Conservation (phyloP, 2,113 vertebrate species). For the Melospiza melodia region DNA sequence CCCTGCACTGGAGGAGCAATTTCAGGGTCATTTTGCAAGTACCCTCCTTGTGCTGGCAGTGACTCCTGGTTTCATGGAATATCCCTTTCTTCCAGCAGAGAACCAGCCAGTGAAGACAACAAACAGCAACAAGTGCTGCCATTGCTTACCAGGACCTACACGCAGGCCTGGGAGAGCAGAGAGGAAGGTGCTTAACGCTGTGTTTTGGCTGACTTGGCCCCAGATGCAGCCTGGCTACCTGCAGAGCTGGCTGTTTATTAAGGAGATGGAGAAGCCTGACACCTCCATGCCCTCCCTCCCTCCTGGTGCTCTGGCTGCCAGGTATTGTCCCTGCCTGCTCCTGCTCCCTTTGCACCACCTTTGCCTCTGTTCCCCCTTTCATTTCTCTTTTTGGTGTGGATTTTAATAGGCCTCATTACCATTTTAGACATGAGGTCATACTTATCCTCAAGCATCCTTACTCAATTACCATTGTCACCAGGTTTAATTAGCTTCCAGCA, state of each 20-base stretch:
- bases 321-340: neutral
- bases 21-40: neutral
- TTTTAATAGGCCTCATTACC: constrained; percentile 63
- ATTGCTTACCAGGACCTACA: neutral
- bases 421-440: constrained; percentile 71
- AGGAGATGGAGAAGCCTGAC: neutral
- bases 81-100: neutral
- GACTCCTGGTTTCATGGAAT: neutral
- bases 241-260: neutral
- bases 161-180: neutral
- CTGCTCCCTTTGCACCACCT: neutral
- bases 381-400: constrained; percentile 12
- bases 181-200: neutral
- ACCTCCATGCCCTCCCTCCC: neutral
- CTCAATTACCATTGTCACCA: constrained; percentile 56
- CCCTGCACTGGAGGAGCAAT: neutral
- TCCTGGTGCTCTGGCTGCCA: neutral
- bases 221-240: neutral
- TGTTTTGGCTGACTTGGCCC: neutral
- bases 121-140: neutral
- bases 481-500: constrained; percentile 57
- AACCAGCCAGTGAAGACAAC: neutral
- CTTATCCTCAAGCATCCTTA: constrained; percentile 54
- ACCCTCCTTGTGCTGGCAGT: accelerated
- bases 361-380: neutral